These are phyloP conservation scores for Alsophila aescularia DNA, from an alignment of 2,888 invertebrate genomes.

Conservation along the genomic window DNA sequence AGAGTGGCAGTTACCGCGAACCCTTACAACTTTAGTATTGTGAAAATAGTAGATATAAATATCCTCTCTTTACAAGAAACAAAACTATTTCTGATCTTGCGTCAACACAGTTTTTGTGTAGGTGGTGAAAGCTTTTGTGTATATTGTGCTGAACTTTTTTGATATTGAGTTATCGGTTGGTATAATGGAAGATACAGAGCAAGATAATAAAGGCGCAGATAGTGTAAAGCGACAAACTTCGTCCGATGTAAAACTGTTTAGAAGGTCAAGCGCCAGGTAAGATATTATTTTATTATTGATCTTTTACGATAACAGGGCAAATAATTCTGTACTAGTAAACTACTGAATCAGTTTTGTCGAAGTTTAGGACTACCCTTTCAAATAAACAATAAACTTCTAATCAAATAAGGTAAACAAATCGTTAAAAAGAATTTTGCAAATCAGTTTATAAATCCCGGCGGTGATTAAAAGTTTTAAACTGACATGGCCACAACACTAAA, in stretches of 20 bases:
- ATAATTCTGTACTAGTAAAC: too few relatives aligned
- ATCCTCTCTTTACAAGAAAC: neutral
- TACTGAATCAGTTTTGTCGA: too few relatives aligned
- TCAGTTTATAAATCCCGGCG: too few relatives aligned
- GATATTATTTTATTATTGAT: too few relatives aligned
- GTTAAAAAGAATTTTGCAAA: too few relatives aligned
- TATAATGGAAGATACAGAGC: slow-evolving; percentile 1
- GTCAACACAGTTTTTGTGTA: neutral
- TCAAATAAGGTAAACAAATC: too few relatives aligned
- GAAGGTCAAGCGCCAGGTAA: slow-evolving; percentile 10
- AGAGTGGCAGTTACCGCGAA: neutral
- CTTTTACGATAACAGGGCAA: too few relatives aligned
- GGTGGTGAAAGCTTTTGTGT: neutral
- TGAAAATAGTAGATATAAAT: neutral
- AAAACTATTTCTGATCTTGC: neutral
- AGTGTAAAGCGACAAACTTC: slow-evolving; percentile 1
- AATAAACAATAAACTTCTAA: too few relatives aligned
- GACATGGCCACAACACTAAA: too few relatives aligned
- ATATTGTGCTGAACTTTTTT: too few relatives aligned
- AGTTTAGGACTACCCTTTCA: too few relatives aligned
- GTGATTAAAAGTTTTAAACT: too few relatives aligned
- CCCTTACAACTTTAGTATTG: neutral
- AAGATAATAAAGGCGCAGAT: neutral
- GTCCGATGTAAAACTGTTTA: slow-evolving; percentile 12
- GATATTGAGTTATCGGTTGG: neutral